These are phyloP conservation scores for Nasonia oneida DNA, from an alignment of 2,888 invertebrate genomes.

Conservation along the genomic window DNA sequence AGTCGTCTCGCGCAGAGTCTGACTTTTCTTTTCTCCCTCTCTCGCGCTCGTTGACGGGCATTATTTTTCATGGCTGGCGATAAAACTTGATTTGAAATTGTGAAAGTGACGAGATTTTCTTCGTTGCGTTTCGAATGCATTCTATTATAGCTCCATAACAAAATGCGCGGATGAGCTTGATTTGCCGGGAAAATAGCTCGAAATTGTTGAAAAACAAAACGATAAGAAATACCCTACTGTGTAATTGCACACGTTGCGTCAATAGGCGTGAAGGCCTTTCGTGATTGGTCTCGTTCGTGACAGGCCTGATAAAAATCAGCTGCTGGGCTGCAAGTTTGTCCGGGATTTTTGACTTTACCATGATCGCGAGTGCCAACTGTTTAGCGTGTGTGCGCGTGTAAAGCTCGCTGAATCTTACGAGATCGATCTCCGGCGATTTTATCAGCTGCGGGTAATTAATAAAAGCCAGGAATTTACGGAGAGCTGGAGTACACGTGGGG, in stretches of 20 bases:
- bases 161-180: too few relatives aligned
- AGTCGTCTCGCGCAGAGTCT: neutral
- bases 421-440: neutral
- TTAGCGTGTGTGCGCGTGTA: neutral
- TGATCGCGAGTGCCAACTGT: neutral
- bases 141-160: too few relatives aligned
- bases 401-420: neutral
- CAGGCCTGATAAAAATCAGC: conserved; percentile 40
- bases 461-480: neutral
- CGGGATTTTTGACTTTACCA: conserved; percentile 7
- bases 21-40: neutral
- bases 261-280: conserved; percentile 35
- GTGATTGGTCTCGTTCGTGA: conserved; percentile 35
- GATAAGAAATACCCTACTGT: neutral
- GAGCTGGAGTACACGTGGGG: neutral
- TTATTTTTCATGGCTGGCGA: conserved; percentile 19
- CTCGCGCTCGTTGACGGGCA: neutral
- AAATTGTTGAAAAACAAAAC: neutral
- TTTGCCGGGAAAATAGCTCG: too few relatives aligned
- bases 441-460: neutral
- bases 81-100: conserved; percentile 48
- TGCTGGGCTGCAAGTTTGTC: neutral
- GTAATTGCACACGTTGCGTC: neutral
- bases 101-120: neutral
- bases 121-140: too few relatives aligned